These are phyloP conservation scores for Diaphora mendica DNA, from an alignment of 2,888 invertebrate genomes.

Conservation along the genomic window DNA sequence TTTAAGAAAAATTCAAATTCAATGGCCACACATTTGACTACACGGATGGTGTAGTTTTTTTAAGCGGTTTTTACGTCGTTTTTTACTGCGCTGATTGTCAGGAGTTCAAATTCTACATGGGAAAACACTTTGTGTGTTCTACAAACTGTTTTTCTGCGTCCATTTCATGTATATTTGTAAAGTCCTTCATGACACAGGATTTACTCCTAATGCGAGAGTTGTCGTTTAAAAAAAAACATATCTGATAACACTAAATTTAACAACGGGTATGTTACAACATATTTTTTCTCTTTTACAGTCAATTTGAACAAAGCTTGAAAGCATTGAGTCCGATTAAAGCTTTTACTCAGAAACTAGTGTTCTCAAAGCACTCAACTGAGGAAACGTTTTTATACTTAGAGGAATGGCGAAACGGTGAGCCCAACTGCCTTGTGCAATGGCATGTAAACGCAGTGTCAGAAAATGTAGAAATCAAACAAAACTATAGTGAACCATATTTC, in stretches of 20 bases:
- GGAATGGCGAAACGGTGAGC: conserved; percentile 21
- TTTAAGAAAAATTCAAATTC: background rate
- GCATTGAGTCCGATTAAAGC: conserved; percentile 13
- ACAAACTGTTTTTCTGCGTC: no score
- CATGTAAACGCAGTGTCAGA: conserved; percentile 25
- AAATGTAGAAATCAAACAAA: conserved; percentile 10
- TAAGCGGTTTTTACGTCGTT: no score
- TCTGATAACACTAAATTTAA: no score
- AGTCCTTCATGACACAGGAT: no score
- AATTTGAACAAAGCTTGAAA: conserved; percentile 25
- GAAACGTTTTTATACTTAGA: conserved; percentile 29
- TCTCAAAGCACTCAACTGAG: conserved; percentile 27
- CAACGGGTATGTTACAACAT: background rate
- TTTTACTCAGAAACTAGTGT: conserved; percentile 23
- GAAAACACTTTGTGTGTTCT: no score
- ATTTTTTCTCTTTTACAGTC: conserved; percentile 20
- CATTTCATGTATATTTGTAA: no score
- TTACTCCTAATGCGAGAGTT: no score
- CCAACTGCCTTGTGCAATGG: conserved; percentile 24
- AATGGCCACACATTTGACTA: background rate
- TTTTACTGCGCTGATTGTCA: no score
- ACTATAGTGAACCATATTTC: background rate
- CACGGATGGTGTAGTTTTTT: no score
- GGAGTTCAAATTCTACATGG: no score
- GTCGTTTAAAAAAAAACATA: no score